phyloP scores from a whole-genome alignment of 2,888 invertebrate genomes.

The Erebia aethiops region DNA sequence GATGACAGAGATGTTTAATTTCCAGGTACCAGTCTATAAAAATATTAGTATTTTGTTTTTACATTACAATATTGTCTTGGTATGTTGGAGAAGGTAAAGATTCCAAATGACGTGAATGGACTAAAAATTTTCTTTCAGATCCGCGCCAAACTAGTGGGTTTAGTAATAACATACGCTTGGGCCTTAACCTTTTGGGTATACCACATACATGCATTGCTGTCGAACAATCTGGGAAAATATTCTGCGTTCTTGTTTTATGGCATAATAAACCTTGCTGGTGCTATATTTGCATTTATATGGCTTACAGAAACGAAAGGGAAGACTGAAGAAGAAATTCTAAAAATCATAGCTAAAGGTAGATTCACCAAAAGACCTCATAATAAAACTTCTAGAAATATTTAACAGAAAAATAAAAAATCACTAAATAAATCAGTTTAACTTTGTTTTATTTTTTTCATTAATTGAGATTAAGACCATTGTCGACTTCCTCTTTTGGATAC shows the following conservation, averaged over 20 bases:
- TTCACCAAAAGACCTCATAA: slow-evolving; percentile 12
- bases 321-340: slow-evolving; percentile 54
- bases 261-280: slow-evolving; percentile 53
- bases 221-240: slow-evolving; percentile 53
- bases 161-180: slow-evolving; percentile 53
- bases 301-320: slow-evolving; percentile 73
- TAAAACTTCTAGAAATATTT: neutral
- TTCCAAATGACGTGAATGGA: neutral
- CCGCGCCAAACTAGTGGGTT: slow-evolving; percentile 55
- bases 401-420: slow-evolving; percentile 3
- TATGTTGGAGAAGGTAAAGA: neutral
- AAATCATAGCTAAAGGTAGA: slow-evolving; percentile 37
- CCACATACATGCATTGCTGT: slow-evolving; percentile 44
- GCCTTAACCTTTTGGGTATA: slow-evolving; percentile 48
- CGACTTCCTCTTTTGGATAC: neutral
- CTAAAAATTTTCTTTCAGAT: slow-evolving; percentile 50
- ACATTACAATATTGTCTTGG: neutral
- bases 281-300: slow-evolving; percentile 52
- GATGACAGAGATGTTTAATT: slow-evolving; percentile 27
- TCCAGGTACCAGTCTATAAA: slow-evolving; percentile 7
- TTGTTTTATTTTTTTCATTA: neutral
- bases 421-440: neutral
- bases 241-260: slow-evolving; percentile 62
- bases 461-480: neutral
- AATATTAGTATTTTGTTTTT: neutral